Conservation (phyloP, 1,140 invertebrate species). For the Trichonephila clavipes region DNA sequence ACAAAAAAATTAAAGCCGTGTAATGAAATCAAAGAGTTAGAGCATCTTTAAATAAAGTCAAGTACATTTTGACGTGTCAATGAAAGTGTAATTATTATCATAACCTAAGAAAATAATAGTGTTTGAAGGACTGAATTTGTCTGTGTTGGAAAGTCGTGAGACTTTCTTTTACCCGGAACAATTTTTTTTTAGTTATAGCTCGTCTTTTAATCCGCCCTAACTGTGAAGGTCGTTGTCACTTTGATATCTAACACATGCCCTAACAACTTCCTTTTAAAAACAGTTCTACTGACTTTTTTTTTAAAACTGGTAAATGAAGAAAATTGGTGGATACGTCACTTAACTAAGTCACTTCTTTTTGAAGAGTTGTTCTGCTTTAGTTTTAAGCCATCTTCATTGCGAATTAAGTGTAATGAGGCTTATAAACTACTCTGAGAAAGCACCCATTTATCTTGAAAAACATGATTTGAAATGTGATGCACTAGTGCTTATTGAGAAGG, state of each 20-base stretch:
- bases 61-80: background rate
- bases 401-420: too few species aligned
- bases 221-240: slow-evolving; percentile 28
- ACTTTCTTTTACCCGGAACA: background rate
- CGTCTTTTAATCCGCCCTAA: background rate
- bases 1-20: background rate
- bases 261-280: slow-evolving; percentile 11
- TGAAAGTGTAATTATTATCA: background rate
- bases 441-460: too few species aligned
- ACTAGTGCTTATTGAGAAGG: too few species aligned
- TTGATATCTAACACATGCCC: slow-evolving; percentile 64
- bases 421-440: too few species aligned
- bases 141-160: background rate
- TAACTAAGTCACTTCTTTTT: background rate
- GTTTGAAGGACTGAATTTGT: background rate
- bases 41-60: background rate
- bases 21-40: background rate
- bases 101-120: background rate
- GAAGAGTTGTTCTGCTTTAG: background rate
- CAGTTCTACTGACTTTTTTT: background rate
- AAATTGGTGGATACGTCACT: background rate
- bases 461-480: too few species aligned
- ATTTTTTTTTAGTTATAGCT: background rate
- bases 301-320: background rate
- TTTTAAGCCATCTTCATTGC: too few species aligned